Evolutionary conservation across 1,140 invertebrate species (phyloP).

Genomic region (Hylaeus volcanicus): DNA sequence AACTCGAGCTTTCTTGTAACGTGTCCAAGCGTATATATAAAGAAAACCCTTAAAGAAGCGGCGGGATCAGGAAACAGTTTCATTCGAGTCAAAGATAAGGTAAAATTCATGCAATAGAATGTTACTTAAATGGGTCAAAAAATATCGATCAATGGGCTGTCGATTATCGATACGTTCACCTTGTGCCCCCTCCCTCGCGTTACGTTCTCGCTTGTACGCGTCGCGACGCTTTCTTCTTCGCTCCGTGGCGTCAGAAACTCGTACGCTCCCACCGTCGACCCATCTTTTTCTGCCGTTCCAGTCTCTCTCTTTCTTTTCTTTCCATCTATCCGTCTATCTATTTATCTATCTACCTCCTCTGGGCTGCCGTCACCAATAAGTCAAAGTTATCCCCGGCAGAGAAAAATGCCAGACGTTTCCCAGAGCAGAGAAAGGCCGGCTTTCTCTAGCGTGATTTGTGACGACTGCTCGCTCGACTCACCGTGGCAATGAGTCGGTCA

Average conservation of each 20-base stretch:
- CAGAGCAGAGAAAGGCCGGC: slow-evolving; percentile 78
- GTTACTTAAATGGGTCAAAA: neutral
- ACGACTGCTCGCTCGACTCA: slow-evolving; percentile 79
- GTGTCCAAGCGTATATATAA: no score
- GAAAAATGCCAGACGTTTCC: slow-evolving; percentile 80
- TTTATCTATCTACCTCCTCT: slow-evolving; percentile 54
- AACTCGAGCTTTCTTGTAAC: no score
- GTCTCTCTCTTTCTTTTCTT: slow-evolving; percentile 19
- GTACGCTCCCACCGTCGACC: slow-evolving; percentile 33
- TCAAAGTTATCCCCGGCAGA: slow-evolving; percentile 79
- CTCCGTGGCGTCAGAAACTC: neutral
- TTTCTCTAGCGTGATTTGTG: slow-evolving; percentile 80
- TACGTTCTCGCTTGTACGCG: no score
- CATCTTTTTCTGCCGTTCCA: slow-evolving; percentile 20
- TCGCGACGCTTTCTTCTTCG: slow-evolving; percentile 44
- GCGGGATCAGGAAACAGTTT: no score
- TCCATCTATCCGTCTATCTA: slow-evolving; percentile 14
- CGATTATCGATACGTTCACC: no score
- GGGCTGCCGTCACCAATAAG: slow-evolving; percentile 78
- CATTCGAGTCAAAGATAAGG: no score
- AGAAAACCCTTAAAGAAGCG: no score
- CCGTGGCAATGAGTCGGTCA: slow-evolving; percentile 80
- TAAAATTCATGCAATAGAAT: no score
- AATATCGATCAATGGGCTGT: neutral
- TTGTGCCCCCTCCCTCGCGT: no score